phyloP scores from a whole-genome alignment of 2,888 invertebrate species.

The Dynastes hyllus region DNA sequence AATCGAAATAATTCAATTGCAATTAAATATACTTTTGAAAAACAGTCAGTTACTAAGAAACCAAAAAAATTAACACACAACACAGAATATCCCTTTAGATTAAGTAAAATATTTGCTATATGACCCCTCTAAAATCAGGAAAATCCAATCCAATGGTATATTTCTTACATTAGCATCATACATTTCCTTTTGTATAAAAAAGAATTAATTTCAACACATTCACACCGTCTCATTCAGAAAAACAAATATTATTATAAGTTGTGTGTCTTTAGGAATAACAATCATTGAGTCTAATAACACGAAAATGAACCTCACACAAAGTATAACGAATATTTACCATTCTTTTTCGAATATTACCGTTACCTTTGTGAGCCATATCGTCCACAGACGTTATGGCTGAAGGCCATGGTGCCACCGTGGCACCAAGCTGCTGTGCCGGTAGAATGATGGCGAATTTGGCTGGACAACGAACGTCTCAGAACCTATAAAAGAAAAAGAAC shows the following conservation, averaged over 20 bases:
- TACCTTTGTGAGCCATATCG: conserved; percentile 92
- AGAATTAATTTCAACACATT: neutral
- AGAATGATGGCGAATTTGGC: conserved; percentile 76
- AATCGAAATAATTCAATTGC: too few relatives aligned
- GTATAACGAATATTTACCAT: conserved; percentile 51
- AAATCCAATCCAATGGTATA: too few relatives aligned
- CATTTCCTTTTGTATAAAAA: too few relatives aligned
- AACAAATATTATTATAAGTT: conserved; percentile 18
- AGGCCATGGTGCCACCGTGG: conserved; percentile 88
- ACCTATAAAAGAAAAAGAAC: conserved; percentile 14
- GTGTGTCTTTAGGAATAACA: neutral
- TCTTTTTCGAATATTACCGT: conserved; percentile 66
- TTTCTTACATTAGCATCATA: too few relatives aligned
- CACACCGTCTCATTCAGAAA: neutral
- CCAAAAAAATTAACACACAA: too few relatives aligned
- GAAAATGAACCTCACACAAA: conserved; percentile 9
- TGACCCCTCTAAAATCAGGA: too few relatives aligned
- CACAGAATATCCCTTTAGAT: too few relatives aligned
- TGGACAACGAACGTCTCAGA: conserved; percentile 17
- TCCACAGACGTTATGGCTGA: conserved; percentile 86
- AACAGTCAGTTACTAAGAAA: too few relatives aligned
- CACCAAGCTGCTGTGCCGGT: conserved; percentile 86
- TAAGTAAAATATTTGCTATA: too few relatives aligned
- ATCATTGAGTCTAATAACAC: neutral
- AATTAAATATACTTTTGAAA: too few relatives aligned